phyloP scores from a whole-genome alignment of 2,888 invertebrate genomes.

The Julus scanicus region DNA sequence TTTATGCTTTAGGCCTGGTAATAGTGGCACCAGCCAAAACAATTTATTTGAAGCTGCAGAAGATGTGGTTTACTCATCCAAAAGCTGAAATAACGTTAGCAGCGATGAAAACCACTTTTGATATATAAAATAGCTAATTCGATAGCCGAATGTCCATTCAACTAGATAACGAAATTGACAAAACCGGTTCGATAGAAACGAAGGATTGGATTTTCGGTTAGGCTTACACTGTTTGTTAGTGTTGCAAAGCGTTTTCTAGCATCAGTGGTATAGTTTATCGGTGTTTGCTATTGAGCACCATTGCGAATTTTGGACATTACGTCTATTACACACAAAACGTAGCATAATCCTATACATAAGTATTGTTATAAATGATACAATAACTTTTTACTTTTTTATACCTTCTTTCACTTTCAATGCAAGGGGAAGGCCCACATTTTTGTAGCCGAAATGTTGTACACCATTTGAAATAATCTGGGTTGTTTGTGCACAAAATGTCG shows the following conservation, averaged over 20 bases:
- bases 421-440: too few species aligned
- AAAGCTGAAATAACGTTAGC: constrained; percentile 33
- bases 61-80: constrained; percentile 26
- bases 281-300: too few species aligned
- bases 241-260: background rate
- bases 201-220: background rate
- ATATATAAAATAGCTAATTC: constrained; percentile 27
- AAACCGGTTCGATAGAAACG: background rate
- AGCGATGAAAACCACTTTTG: constrained; percentile 23
- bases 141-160: constrained; percentile 30
- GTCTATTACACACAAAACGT: too few species aligned
- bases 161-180: constrained; percentile 26
- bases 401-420: too few species aligned
- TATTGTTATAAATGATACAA: too few species aligned
- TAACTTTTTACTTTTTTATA: too few species aligned
- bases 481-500: too few species aligned
- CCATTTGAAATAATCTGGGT: too few species aligned
- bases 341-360: too few species aligned
- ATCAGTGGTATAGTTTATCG: too few species aligned
- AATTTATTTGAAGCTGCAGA: background rate
- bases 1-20: constrained; percentile 33
- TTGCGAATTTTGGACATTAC: too few species aligned
- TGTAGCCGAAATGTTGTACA: too few species aligned
- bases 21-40: constrained; percentile 33
- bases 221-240: background rate